These are phyloP conservation scores for Trichosurus vulpecula DNA, from an alignment of 2,797 vertebrate genomes.

Conservation along the genomic window DNA sequence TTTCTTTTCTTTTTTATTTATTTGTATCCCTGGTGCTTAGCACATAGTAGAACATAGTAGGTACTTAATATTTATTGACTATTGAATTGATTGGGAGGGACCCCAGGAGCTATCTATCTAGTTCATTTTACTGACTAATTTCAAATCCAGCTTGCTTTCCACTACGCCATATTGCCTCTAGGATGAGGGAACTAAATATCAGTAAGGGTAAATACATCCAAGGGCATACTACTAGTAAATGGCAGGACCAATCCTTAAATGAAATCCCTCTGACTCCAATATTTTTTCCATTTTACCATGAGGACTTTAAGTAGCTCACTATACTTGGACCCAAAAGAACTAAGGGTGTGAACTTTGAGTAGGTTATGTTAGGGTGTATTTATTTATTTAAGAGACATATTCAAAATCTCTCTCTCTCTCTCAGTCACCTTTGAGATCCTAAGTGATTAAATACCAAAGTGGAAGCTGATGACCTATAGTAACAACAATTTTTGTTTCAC, in stretches of 20 bases:
- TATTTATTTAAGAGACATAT: slow-evolving; percentile 16
- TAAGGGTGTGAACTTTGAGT: slow-evolving; percentile 29
- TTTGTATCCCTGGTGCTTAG: background rate
- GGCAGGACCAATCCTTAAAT: background rate
- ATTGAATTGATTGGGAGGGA: background rate
- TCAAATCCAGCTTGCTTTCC: background rate
- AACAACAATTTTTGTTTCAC: slow-evolving; percentile 18
- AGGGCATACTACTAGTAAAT: background rate
- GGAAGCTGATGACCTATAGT: background rate
- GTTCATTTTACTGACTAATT: background rate
- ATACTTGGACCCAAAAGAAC: slow-evolving; percentile 4
- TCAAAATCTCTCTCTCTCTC: background rate
- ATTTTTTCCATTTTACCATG: background rate
- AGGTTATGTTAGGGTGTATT: background rate
- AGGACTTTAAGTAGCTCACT: background rate
- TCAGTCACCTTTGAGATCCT: slow-evolving; percentile 26
- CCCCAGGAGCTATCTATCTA: background rate
- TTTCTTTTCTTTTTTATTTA: background rate
- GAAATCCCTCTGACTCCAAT: background rate
- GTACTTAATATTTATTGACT: background rate
- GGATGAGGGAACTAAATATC: background rate
- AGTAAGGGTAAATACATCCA: background rate
- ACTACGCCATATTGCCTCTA: background rate
- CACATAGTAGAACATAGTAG: background rate
- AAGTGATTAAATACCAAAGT: slow-evolving; percentile 27